Base-by-base conservation (phyloP, 1,140 invertebrate species). In the Drosophila kanapiae region DNA sequence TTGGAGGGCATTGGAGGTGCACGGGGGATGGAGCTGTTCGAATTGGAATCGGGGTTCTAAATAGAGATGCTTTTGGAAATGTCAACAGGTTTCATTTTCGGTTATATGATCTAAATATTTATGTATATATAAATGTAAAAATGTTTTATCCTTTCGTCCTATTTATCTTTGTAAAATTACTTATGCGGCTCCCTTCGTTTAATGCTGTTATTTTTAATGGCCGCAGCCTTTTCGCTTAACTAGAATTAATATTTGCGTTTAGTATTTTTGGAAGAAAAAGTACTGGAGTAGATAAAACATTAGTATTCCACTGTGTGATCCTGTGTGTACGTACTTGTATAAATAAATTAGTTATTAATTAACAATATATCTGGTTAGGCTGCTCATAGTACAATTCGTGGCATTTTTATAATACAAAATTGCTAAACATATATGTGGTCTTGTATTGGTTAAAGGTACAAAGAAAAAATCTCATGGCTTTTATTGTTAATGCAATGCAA, bases 261-360 rank as follows among this genome's bases (percentile, higher is more conserved):
- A 63, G 59, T 38, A 45, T 18, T 77, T 62, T 72, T 62, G 76
- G 80, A 83, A 88, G 81, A 84, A 69, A 64, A 76, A 62, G 54
- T 72, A 61, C 33, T 62, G 70, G 69, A 87, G 68, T 75, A 62
- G 42, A 68, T 72, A 87, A 83, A 87, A 79, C 75, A 58, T 67
- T 78, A 86, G 58, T 69, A 65, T 42, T 68, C 31, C 37, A 9
- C 37, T 58, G 54, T 43, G 53, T 65, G 45, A 54, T 18, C 43
- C 62, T 54, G 54, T 69, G 48, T 67, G 47, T 77, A 38, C 58
- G 14, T 23, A 23, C 23, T 23, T 23, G 23, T 78, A 60, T 65
- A 68, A 72, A 77, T 87, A 87, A 86, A 86, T 86, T 88, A 86
- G 80, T 83, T 72, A 87, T 82, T 86, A 86, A 76, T 80, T 87